Conservation (phyloP, 2,113 vertebrate species). For the Barnardius zonarius region DNA sequence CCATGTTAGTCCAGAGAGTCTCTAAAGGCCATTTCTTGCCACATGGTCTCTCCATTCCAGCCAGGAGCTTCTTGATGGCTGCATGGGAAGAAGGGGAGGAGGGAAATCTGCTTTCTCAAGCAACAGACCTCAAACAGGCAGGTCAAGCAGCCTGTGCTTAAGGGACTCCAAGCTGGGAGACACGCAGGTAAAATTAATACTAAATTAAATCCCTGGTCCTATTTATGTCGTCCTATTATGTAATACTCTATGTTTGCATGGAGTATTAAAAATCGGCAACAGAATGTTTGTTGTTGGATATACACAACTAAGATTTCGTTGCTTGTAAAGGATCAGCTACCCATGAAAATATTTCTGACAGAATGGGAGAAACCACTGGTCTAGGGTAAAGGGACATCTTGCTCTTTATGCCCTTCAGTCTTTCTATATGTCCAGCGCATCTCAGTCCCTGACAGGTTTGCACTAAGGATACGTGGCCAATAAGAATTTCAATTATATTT, state of each 20-base stretch:
- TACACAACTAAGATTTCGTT: not conserved
- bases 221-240: not conserved
- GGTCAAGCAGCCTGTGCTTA: not conserved
- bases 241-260: not conserved
- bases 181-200: not conserved
- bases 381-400: not conserved
- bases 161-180: not conserved
- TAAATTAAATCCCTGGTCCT: not conserved
- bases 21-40: not conserved
- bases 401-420: not conserved
- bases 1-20: fast-evolving
- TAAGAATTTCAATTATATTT: not conserved
- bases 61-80: not conserved
- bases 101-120: not conserved
- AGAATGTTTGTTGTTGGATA: not conserved
- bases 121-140: not conserved
- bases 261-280: not conserved
- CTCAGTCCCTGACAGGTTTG: not conserved
- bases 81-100: not conserved
- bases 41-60: not conserved
- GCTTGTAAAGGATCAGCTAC: not conserved
- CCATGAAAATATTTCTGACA: not conserved
- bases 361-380: not conserved
- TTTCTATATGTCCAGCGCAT: not conserved
- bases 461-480: not conserved